These are phyloP conservation scores for Philhelius pedissequus DNA, from an alignment of 2,888 invertebrate genomes.

Conservation along the genomic window DNA sequence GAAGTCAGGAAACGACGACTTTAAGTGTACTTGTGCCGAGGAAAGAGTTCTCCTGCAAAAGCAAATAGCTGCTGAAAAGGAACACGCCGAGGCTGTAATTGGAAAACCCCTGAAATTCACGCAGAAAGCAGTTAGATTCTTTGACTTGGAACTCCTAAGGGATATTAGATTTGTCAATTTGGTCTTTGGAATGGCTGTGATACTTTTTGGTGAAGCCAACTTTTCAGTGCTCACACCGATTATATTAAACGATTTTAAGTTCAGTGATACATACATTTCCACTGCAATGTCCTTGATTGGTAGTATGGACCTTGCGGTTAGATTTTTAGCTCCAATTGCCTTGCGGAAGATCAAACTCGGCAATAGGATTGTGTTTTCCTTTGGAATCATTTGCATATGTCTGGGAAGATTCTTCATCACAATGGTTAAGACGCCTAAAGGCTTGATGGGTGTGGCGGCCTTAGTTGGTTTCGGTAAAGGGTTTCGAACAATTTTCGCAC, in stretches of 20 bases:
- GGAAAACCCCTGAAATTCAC: slow-evolving; percentile 79
- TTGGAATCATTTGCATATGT: slow-evolving; percentile 82
- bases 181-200: slow-evolving; percentile 85
- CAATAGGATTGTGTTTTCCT: slow-evolving; percentile 84
- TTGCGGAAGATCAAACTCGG: slow-evolving; percentile 85
- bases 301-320: slow-evolving; percentile 83
- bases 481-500: slow-evolving; percentile 86
- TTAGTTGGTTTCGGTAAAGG: slow-evolving; percentile 87
- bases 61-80: slow-evolving; percentile 49
- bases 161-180: slow-evolving; percentile 85
- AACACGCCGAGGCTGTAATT: slow-evolving; percentile 75
- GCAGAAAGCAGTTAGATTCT: slow-evolving; percentile 83
- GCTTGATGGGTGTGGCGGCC: slow-evolving; percentile 81
- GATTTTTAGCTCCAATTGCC: slow-evolving; percentile 84
- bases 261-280: slow-evolving; percentile 81
- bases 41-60: slow-evolving; percentile 74
- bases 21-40: slow-evolving; percentile 75
- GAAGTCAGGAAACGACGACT: slow-evolving; percentile 70
- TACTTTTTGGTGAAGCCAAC: slow-evolving; percentile 87
- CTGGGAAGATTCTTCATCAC: slow-evolving; percentile 74
- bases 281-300: slow-evolving; percentile 85
- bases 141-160: slow-evolving; percentile 85
- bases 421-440: slow-evolving; percentile 80
- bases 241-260: slow-evolving; percentile 84
- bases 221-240: slow-evolving; percentile 87